These are phyloP conservation scores for Fulica atra DNA, from an alignment of 2,113 vertebrate species.

Conservation along the genomic window DNA sequence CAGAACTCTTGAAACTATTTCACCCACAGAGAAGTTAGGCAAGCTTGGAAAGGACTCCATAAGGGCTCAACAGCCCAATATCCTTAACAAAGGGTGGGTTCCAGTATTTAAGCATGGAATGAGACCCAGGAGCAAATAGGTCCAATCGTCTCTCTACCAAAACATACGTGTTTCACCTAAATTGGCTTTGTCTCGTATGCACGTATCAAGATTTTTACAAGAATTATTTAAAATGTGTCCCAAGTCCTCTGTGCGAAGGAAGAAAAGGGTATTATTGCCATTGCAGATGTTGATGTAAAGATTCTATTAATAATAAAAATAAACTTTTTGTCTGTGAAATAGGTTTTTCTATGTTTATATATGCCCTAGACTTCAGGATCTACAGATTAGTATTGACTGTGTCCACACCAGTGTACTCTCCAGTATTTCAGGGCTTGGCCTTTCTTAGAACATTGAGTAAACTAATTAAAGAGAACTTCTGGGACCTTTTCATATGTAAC, in stretches of 20 bases:
- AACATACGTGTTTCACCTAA: rapidly evolving
- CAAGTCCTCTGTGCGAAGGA: background rate
- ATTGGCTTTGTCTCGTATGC: background rate
- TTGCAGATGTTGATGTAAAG: background rate
- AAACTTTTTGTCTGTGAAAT: background rate
- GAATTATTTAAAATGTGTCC: background rate
- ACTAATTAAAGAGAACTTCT: background rate
- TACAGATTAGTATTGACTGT: background rate
- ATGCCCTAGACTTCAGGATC: background rate
- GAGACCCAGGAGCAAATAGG: background rate
- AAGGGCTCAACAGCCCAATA: background rate
- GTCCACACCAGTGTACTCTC: background rate
- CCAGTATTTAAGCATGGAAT: background rate
- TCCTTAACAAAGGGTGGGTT: background rate
- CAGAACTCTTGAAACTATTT: background rate
- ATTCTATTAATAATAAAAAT: background rate
- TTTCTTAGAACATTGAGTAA: background rate
- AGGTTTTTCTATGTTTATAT: background rate
- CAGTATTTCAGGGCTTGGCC: background rate
- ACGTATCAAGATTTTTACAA: background rate
- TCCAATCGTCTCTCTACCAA: background rate
- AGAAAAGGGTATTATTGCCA: background rate
- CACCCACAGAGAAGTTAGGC: background rate
- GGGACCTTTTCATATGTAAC: background rate
- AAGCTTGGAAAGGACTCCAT: background rate